These are phyloP conservation scores for Mechanitis messenoides DNA, from an alignment of 2,888 invertebrate genomes.

Conservation along the genomic window DNA sequence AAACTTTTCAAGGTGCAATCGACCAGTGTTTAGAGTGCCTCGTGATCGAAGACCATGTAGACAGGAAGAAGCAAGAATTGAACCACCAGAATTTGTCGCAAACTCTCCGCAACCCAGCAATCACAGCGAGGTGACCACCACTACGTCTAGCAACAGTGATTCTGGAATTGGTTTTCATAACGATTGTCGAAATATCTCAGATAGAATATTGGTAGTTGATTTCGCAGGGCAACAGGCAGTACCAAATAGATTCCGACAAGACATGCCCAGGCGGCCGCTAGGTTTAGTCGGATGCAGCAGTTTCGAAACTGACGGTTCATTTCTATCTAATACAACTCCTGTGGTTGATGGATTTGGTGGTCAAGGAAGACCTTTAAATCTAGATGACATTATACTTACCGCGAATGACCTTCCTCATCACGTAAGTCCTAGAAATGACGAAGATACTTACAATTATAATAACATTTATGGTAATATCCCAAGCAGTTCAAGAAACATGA, in stretches of 20 bases:
- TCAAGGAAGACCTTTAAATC: conserved; percentile 64
- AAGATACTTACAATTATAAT: conserved; percentile 72
- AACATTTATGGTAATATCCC: conserved; percentile 59
- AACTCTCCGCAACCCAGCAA: conserved; percentile 91
- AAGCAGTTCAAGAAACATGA: conserved; percentile 48
- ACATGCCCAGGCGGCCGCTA: conserved; percentile 57
- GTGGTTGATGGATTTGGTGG: conserved; percentile 72
- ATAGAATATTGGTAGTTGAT: conserved; percentile 86
- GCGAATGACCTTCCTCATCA: conserved; percentile 57
- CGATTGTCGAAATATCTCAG: conserved; percentile 89
- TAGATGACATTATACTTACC: conserved; percentile 63
- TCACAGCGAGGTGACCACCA: conserved; percentile 86
- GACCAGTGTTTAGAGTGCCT: conserved; percentile 55
- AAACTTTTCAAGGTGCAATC: conserved; percentile 56
- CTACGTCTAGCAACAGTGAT: conserved; percentile 94
- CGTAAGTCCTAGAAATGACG: conserved; percentile 52
- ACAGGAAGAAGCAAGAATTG: conserved; percentile 52
- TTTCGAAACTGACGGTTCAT: conserved; percentile 67
- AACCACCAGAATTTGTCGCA: conserved; percentile 76
- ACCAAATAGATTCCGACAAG: conserved; percentile 52
- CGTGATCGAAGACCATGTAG: conserved; percentile 56
- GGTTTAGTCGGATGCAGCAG: conserved; percentile 64
- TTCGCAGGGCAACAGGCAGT: conserved; percentile 74
- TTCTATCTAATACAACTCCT: conserved; percentile 68
- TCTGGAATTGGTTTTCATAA: conserved; percentile 96